phyloP scores from a whole-genome alignment of 1,140 invertebrate species.

The Lordiphosa collinella region DNA sequence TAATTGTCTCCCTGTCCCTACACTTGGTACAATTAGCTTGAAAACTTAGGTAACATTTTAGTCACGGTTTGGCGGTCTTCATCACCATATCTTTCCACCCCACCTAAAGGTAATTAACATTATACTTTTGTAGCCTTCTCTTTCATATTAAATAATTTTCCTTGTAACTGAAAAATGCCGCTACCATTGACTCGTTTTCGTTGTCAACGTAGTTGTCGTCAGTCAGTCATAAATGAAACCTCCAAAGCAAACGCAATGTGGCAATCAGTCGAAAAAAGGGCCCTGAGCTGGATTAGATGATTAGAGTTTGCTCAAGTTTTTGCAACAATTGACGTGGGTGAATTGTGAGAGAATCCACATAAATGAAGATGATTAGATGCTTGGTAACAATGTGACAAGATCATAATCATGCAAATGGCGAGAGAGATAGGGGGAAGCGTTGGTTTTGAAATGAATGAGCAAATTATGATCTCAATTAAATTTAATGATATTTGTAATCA shows the following conservation, averaged over 20 bases:
- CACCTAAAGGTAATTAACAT: slow-evolving; percentile 59
- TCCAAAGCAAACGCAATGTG: slow-evolving; percentile 26
- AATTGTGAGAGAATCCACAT: slow-evolving; percentile 13
- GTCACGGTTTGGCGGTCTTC: slow-evolving; percentile 67
- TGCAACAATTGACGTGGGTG: slow-evolving; percentile 2
- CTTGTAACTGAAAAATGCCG: slow-evolving; percentile 6
- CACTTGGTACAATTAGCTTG: slow-evolving; percentile 58
- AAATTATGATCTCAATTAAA: too few species aligned
- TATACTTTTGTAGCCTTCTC: slow-evolving; percentile 29
- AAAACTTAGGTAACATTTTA: slow-evolving; percentile 70
- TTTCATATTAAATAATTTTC: slow-evolving; percentile 50
- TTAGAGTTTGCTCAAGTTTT: slow-evolving; percentile 18
- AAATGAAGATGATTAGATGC: slow-evolving; percentile 8
- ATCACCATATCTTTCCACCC: slow-evolving; percentile 53
- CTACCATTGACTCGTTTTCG: slow-evolving; percentile 5
- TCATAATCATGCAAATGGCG: background rate
- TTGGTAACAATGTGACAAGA: slow-evolving; percentile 17
- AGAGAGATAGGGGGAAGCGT: too few species aligned
- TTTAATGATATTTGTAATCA: too few species aligned
- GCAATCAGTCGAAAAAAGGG: slow-evolving; percentile 28
- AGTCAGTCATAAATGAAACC: slow-evolving; percentile 17
- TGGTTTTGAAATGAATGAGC: too few species aligned
- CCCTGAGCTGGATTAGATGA: slow-evolving; percentile 63
- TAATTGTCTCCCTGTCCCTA: slow-evolving; percentile 32
- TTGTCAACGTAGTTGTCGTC: background rate